phyloP scores from a whole-genome alignment of 2,797 vertebrate species.

The Toxotes lorentzi region DNA sequence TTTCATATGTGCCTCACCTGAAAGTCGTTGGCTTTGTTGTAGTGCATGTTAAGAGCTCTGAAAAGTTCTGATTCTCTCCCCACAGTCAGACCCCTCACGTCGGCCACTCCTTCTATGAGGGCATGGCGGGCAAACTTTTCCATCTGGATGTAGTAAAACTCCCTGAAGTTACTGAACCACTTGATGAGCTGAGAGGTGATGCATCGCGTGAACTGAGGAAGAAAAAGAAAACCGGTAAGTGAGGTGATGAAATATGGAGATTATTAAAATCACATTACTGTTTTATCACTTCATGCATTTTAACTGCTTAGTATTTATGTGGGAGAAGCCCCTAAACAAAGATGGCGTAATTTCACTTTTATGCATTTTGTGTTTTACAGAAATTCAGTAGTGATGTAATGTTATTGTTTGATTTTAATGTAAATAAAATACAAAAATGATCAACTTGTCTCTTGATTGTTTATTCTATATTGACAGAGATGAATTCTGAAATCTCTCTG shows the following conservation, averaged over 20 bases:
- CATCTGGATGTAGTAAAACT: constrained; percentile 98
- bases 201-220: constrained; percentile 92
- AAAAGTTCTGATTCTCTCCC: constrained; percentile 92
- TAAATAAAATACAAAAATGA: constrained; percentile 13
- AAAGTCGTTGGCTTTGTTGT: constrained; percentile 94
- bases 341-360: background rate
- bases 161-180: constrained; percentile 98
- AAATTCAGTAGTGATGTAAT: background rate
- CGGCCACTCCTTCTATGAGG: constrained; percentile 83
- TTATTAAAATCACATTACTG: background rate
- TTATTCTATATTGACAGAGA: constrained; percentile 5
- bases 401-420: background rate
- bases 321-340: background rate
- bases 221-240: constrained; percentile 54
- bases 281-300: background rate
- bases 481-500: background rate
- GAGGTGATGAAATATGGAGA: constrained; percentile 21
- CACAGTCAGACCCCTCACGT: constrained; percentile 84
- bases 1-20: constrained; percentile 83
- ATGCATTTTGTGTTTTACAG: background rate
- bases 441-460: constrained; percentile 1
- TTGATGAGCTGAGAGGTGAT: constrained; percentile 97
- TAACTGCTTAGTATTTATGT: background rate
- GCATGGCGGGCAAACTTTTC: constrained; percentile 94
- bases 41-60: constrained; percentile 92